phyloP scores from a whole-genome alignment of 2,113 vertebrate species.

The Chamaetylas fuelleborni region DNA sequence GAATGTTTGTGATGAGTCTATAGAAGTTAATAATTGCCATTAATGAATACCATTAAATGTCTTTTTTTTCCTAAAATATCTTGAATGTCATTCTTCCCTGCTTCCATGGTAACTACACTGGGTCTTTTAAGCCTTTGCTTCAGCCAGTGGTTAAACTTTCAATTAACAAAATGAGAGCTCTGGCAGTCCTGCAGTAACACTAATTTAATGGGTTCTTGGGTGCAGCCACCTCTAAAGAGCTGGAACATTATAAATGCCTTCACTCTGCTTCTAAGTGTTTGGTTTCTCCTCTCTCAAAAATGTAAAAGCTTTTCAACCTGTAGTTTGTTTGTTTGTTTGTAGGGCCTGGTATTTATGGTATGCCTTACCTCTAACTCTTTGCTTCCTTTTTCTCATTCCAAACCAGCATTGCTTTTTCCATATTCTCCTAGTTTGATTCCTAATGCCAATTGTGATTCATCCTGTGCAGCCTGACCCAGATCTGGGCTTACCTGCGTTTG shows the following conservation, averaged over 20 bases:
- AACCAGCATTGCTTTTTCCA: constrained; percentile 34
- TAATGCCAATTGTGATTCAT: constrained; percentile 56
- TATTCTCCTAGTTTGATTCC: constrained; percentile 44
- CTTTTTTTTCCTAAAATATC: not conserved
- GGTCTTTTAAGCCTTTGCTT: constrained; percentile 23
- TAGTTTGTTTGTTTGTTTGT: not conserved
- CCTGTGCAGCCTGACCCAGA: constrained; percentile 4
- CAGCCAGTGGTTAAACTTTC: constrained; percentile 15
- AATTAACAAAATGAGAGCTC: not conserved
- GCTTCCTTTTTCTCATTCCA: constrained; percentile 18
- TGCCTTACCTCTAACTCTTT: not conserved
- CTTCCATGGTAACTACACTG: not conserved
- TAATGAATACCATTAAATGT: not conserved
- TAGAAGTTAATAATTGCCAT: not conserved
- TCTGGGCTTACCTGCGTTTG: constrained; percentile 40
- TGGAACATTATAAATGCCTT: not conserved
- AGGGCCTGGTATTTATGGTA: not conserved
- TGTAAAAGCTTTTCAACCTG: not conserved
- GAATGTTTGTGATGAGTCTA: not conserved
- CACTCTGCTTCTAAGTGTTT: constrained; percentile 5
- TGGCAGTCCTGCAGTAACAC: not conserved
- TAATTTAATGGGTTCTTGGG: not conserved
- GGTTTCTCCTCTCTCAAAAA: constrained; percentile 4
- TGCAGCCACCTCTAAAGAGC: not conserved
- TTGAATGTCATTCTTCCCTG: not conserved